phyloP scores from a whole-genome alignment of 2,888 invertebrate species.

The Leptinotarsa tumamoca region DNA sequence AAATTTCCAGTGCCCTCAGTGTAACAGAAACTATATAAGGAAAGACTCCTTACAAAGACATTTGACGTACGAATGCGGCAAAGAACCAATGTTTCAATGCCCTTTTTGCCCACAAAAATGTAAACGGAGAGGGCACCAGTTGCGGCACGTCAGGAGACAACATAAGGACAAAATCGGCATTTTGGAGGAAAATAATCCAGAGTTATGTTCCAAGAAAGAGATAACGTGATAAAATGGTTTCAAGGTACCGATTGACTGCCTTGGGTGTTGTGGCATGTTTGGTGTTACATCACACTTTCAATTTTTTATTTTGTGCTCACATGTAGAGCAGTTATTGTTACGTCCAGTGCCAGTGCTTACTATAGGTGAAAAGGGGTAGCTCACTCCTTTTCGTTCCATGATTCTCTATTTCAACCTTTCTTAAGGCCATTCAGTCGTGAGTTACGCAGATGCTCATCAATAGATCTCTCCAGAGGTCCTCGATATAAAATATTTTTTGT shows the following conservation, averaged over 20 bases:
- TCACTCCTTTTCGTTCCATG: background rate
- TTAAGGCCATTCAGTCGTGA: too few relatives aligned
- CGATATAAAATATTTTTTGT: too few relatives aligned
- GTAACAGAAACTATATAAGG: constrained; percentile 83
- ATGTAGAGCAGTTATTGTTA: background rate
- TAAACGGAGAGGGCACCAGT: constrained; percentile 75
- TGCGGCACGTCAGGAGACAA: constrained; percentile 69
- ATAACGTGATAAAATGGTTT: constrained; percentile 8
- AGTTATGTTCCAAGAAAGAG: constrained; percentile 49
- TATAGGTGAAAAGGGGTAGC: background rate
- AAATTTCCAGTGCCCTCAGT: constrained; percentile 73
- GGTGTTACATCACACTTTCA: background rate
- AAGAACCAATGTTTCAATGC: constrained; percentile 78
- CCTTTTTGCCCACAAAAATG: constrained; percentile 77
- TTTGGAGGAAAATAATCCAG: constrained; percentile 67
- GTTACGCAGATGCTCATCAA: too few relatives aligned
- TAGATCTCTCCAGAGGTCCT: too few relatives aligned
- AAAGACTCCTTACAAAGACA: constrained; percentile 84
- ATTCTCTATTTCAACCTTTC: too few relatives aligned
- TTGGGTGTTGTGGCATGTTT: constrained; percentile 21
- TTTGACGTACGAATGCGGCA: constrained; percentile 81
- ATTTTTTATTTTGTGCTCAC: constrained; percentile 8
- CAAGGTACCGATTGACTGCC: constrained; percentile 17
- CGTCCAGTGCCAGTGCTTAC: background rate
- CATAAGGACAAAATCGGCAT: constrained; percentile 69